A percentile compares a stretch with the other conserved stretches of the same genome.
Evolutionary conservation across 2,797 vertebrate species (phyloP).

Genomic region (Gymnoscopelus microlampas): DNA sequence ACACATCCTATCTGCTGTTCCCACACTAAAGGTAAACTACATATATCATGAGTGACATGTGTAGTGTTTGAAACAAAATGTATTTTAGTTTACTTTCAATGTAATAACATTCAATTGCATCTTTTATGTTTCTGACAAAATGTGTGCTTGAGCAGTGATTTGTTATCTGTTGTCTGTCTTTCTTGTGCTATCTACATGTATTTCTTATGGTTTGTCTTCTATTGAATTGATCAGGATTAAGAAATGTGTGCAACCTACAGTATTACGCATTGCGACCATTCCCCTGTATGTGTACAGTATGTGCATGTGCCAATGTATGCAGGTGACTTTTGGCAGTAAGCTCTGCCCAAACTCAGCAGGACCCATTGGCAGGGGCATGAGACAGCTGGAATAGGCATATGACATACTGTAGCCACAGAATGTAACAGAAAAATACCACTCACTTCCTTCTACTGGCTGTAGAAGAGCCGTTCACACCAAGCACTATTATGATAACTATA

Average conservation of each 20-base stretch:
- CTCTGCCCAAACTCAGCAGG: constrained; percentile 57
- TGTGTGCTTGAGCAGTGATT: background rate
- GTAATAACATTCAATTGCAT: background rate
- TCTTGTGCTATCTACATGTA: background rate
- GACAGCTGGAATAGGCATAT: constrained; percentile 51
- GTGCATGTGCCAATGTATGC: constrained; percentile 9
- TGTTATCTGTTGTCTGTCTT: background rate
- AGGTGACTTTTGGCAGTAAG: constrained; percentile 9
- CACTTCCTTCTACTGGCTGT: background rate
- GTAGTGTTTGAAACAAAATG: background rate
- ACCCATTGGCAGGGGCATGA: constrained; percentile 36
- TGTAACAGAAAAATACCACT: constrained; percentile 16
- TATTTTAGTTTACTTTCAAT: background rate
- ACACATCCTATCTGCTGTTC: constrained; percentile 26
- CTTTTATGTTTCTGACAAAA: background rate
- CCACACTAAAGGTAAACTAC: constrained; percentile 42
- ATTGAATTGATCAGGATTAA: background rate
- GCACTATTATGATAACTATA: background rate
- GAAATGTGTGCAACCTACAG: background rate
- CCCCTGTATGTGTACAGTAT: constrained; percentile 4
- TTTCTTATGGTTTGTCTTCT: background rate
- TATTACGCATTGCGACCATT: background rate
- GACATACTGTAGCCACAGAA: constrained; percentile 16
- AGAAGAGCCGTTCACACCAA: background rate
- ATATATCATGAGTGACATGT: background rate